Conservation (phyloP, 2,797 vertebrate species). For the Pachyuromys duprasi region DNA sequence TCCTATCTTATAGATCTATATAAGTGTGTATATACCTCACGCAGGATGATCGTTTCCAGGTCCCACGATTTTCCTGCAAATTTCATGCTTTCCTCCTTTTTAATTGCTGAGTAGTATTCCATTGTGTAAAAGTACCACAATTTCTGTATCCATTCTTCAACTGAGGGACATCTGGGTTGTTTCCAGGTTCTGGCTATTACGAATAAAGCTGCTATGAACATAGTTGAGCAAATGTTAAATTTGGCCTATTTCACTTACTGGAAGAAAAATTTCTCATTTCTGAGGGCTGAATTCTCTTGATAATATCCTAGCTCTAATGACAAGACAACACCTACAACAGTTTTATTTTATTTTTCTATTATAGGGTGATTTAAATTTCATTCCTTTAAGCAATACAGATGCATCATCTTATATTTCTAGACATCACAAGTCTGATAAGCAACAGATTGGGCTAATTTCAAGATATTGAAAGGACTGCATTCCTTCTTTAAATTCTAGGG, state of each 20-base stretch:
- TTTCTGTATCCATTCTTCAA: no score
- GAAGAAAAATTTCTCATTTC: background rate
- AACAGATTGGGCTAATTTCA: background rate
- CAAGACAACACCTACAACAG: background rate
- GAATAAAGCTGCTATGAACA: no score
- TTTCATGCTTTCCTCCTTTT: no score
- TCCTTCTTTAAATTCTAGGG: background rate
- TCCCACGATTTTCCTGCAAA: no score
- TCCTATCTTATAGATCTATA: no score
- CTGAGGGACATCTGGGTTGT: no score
- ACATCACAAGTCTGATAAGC: background rate
- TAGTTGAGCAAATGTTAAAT: no score
- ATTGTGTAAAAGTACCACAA: no score
- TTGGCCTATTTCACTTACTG: background rate
- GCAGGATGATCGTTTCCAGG: no score
- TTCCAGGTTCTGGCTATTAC: no score
- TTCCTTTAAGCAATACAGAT: background rate
- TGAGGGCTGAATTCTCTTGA: background rate
- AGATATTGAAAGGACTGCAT: background rate
- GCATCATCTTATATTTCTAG: background rate
- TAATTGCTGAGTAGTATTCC: no score
- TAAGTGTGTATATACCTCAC: no score
- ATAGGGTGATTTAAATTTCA: background rate
- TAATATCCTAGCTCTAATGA: background rate
- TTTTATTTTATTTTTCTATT: background rate